These are phyloP conservation scores for Caenorhabditis inopinata DNA, from an alignment of 1,140 invertebrate genomes.

Conservation along the genomic window DNA sequence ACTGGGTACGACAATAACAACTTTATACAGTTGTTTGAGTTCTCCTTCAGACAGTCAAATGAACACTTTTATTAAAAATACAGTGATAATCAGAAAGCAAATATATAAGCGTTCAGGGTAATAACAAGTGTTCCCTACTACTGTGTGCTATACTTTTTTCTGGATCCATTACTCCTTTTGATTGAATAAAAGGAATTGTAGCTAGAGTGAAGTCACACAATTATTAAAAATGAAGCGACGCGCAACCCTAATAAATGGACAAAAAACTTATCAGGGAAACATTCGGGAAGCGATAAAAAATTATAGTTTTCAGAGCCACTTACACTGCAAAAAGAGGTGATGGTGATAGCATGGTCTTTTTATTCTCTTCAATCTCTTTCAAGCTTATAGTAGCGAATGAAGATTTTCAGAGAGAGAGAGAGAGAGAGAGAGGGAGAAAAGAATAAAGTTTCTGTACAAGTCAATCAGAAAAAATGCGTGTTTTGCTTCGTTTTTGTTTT, in stretches of 20 bases:
- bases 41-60: background rate
- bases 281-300: background rate
- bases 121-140: background rate
- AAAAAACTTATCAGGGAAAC: slow-evolving; percentile 18
- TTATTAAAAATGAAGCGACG: background rate
- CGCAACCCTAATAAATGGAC: background rate
- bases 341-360: background rate
- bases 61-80: background rate
- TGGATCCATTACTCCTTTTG: background rate
- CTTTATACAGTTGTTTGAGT: background rate
- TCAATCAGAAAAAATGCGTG: background rate
- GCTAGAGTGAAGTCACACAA: background rate
- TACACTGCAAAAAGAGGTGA: background rate
- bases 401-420: too few species aligned
- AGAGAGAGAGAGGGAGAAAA: too few species aligned
- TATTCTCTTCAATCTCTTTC: background rate
- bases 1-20: slow-evolving; percentile 30
- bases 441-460: too few species aligned
- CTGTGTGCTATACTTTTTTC: background rate
- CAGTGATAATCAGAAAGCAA: slow-evolving; percentile 18
- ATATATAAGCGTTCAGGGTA: background rate
- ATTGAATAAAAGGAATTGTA: background rate
- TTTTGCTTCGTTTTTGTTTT: background rate
- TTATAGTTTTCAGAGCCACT: slow-evolving; percentile 3
- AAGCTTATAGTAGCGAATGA: background rate